phyloP scores from a whole-genome alignment of 2,113 vertebrate genomes.

The Geothlypis trichas region DNA sequence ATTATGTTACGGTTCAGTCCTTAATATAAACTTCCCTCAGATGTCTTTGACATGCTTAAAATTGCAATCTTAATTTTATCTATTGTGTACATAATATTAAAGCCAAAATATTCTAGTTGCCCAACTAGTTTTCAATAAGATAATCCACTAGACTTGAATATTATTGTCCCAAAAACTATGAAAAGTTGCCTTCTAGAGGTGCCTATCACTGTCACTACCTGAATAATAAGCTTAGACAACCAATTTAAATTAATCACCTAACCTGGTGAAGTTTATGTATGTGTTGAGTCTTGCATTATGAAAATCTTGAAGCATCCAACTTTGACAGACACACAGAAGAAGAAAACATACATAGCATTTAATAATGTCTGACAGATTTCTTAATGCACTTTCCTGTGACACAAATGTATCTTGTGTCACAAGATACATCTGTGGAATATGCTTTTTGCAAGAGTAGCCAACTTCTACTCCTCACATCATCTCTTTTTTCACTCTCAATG shows the following conservation, averaged over 20 bases:
- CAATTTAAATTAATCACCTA: neutral
- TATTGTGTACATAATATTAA: neutral
- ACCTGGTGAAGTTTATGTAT: neutral
- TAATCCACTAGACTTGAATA: neutral
- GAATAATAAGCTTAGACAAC: neutral
- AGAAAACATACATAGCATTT: neutral
- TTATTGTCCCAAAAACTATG: neutral
- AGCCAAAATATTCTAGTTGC: neutral
- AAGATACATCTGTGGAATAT: neutral
- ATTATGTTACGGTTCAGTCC: accelerated
- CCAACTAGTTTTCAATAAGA: neutral
- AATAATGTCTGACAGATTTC: neutral
- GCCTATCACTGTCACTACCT: neutral
- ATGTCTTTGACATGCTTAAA: neutral
- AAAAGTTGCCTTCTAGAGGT: neutral
- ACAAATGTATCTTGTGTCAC: neutral
- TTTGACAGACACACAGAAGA: neutral
- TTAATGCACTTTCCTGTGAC: neutral
- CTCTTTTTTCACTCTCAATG: neutral
- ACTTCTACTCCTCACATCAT: neutral
- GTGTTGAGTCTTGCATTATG: neutral
- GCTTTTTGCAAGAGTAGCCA: neutral
- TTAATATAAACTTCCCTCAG: neutral
- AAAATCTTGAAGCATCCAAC: neutral
- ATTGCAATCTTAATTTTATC: neutral